Evolutionary conservation across 2,113 vertebrate species (phyloP).

Genomic region (Xiphophorus maculatus): DNA sequence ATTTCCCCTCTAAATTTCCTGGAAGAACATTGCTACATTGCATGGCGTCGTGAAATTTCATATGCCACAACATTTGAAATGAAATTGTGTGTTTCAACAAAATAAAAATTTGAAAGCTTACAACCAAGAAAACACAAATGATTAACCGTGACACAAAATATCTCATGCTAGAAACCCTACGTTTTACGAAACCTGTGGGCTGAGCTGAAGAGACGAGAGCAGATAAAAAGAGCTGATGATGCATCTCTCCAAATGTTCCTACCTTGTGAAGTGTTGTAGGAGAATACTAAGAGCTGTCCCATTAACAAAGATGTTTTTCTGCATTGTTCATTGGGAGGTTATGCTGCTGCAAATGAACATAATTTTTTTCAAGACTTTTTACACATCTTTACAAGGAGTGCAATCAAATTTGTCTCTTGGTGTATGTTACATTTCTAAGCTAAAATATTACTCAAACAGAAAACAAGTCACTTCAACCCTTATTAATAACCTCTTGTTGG

Average conservation of each 20-base stretch:
- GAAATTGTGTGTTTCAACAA: not conserved
- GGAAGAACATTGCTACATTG: no score
- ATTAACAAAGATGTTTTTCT: not conserved
- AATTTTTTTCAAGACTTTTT: not conserved
- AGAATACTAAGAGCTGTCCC: no score
- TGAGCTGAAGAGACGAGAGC: no score
- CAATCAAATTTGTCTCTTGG: not conserved
- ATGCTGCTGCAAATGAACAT: not conserved
- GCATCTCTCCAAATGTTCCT: not conserved
- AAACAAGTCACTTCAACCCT: not conserved
- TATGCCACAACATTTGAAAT: no score
- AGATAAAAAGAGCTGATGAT: no score
- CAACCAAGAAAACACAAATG: not conserved
- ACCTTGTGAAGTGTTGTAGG: not conserved
- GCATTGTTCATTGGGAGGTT: not conserved
- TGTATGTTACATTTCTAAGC: not conserved
- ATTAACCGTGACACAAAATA: no score
- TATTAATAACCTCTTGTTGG: not conserved
- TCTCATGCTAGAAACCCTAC: no score
- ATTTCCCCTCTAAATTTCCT: no score
- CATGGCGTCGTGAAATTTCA: no score
- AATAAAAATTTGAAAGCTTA: not conserved
- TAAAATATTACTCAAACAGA: not conserved
- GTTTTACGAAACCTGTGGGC: no score
- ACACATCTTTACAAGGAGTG: not conserved